A percentile compares a stretch with the other conserved stretches of the same genome.
phyloP scores from a whole-genome alignment of 1,140 invertebrate genomes.

The Coboldia fuscipes region DNA sequence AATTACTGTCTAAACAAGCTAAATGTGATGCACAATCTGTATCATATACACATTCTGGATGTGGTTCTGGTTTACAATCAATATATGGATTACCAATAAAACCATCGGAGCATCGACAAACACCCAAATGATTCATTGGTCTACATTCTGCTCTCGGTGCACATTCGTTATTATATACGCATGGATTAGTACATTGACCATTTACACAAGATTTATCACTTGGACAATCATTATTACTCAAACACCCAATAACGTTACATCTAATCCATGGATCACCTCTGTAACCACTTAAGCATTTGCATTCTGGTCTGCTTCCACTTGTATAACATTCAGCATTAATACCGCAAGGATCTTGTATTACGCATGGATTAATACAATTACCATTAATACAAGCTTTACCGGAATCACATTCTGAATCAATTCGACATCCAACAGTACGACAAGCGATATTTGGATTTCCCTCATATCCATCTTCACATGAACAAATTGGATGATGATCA shows the following conservation, averaged over 20 bases:
- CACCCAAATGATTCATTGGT: constrained; percentile 56
- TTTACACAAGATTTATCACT: constrained; percentile 58
- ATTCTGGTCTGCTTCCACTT: constrained; percentile 48
- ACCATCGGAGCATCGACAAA: constrained; percentile 57
- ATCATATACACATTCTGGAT: constrained; percentile 58
- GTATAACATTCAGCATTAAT: constrained; percentile 65
- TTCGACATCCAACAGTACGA: constrained; percentile 50
- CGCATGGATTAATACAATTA: constrained; percentile 65
- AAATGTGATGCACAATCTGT: constrained; percentile 54
- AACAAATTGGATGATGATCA: constrained; percentile 68
- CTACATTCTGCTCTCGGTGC: constrained; percentile 53
- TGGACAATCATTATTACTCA: constrained; percentile 72
- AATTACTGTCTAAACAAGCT: constrained; percentile 62
- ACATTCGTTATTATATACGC: constrained; percentile 55
- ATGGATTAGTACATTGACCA: constrained; percentile 69
- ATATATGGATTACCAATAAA: constrained; percentile 60
- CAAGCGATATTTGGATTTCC: constrained; percentile 68
- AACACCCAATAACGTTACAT: constrained; percentile 66
- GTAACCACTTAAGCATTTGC: constrained; percentile 57
- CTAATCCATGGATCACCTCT: constrained; percentile 55
- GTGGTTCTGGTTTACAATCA: constrained; percentile 43
- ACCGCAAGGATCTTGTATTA: constrained; percentile 57
- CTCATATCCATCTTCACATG: constrained; percentile 58
- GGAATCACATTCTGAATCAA: constrained; percentile 55
- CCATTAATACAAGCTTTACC: constrained; percentile 63